These are phyloP conservation scores for Melanotus villosus DNA, from an alignment of 2,888 invertebrate species.

Conservation along the genomic window DNA sequence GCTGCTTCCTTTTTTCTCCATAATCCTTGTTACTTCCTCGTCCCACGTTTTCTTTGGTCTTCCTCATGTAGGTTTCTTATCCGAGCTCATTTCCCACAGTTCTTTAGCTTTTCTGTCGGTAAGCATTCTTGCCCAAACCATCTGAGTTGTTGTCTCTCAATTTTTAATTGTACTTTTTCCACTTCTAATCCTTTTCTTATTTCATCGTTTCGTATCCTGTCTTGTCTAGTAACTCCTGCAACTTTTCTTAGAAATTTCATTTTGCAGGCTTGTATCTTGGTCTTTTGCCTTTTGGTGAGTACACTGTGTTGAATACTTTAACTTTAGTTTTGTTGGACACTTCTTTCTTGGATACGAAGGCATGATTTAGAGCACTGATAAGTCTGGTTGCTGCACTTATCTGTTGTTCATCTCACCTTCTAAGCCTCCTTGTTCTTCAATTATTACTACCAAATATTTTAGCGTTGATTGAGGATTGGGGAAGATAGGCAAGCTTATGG, in stretches of 20 bases:
- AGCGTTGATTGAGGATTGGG: no score
- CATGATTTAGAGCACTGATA: background rate
- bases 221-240: no score
- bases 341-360: background rate
- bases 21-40: background rate
- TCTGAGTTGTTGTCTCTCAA: background rate
- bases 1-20: background rate
- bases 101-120: background rate
- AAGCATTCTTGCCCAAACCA: background rate
- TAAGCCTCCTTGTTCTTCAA: background rate
- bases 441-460: background rate
- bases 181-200: background rate
- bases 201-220: no score
- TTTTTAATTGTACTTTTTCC: background rate
- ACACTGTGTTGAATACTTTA: conserved; percentile 10
- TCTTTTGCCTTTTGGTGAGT: background rate
- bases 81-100: conserved; percentile 4
- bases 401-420: background rate
- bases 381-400: background rate
- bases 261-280: conserved; percentile 18
- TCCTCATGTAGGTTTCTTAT: background rate
- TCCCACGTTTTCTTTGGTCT: conserved; percentile 6
- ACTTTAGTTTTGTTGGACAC: conserved; percentile 13
- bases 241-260: conserved; percentile 4
- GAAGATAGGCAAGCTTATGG: no score